Base-by-base conservation (phyloP, 2,113 vertebrate species). In the Leuciscus idus region DNA sequence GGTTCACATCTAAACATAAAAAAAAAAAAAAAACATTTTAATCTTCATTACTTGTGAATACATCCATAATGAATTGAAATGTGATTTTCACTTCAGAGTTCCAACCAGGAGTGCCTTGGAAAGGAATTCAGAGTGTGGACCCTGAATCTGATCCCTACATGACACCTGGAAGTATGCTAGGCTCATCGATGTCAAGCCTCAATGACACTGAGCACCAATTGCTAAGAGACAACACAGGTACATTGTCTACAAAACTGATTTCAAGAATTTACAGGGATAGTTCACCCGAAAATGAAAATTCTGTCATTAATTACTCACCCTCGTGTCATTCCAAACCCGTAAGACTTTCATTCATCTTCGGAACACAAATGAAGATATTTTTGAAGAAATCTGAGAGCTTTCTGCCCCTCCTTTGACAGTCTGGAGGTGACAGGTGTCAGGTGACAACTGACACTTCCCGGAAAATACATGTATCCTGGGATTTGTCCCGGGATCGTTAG, bases 21-120 rank as follows among this genome's bases (percentile, higher is more conserved):
- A 21, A 55, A 21, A 50, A 4, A 15, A 50, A 8, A 43, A 2
- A 30, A 2, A 2, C 17, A 55, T 9, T 17, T 17, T 74, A 3
- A 62, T 75, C 1, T 50, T 17, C 15, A 43, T 84, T 2, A 3
- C 3, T 1, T 72, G 61, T 4, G 30, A n/a, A 46, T 50, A 73
- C 64, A 9, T 11, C 13, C 6, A 26, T 15, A 4, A 61, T 4
- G 23, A 39, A 80, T 43, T 80, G 7, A 43, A 43, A 26, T 68
- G 7, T 68, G 39, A 12, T 66, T 46, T 12, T 59, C 3, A 0
- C 10, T 88, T 30, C 90, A 99, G 98, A 99, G 93, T 99, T 99
- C 93, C 98, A 99, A 95, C 98, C 98, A 77, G 98, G 98, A 92
- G 98, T 99, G 90, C 98, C 98, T 88, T 99, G 98, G 98, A 99